These are phyloP conservation scores for Narcine bancroftii DNA, from an alignment of 2,113 vertebrate genomes.

Conservation along the genomic window DNA sequence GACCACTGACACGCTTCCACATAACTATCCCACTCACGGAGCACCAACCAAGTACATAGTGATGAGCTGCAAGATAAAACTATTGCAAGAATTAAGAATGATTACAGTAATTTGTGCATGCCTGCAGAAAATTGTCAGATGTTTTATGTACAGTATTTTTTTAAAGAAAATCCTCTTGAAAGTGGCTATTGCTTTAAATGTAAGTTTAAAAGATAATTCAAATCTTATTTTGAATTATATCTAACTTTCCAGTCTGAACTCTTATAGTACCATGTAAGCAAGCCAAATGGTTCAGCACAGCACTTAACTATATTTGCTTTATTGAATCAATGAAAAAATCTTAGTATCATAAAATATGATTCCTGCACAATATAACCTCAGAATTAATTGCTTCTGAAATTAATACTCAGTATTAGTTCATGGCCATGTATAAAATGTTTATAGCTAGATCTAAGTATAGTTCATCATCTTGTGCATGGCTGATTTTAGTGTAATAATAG, in stretches of 20 bases:
- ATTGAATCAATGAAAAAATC: background rate
- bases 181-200: background rate
- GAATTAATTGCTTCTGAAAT: conserved; percentile 17
- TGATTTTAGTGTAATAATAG: conserved; percentile 11
- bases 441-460: background rate
- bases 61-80: background rate
- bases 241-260: background rate
- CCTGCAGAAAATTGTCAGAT: background rate
- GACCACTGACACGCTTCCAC: background rate
- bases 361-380: background rate
- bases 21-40: background rate
- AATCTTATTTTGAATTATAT: background rate
- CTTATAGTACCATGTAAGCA: background rate
- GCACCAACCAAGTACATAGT: background rate
- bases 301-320: background rate
- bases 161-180: background rate
- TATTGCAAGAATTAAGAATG: background rate
- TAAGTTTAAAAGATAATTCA: background rate
- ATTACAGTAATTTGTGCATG: background rate
- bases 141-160: background rate
- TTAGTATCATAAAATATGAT: background rate
- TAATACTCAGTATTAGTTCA: conserved; percentile 11
- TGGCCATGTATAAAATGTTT: background rate
- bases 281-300: background rate
- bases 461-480: conserved; percentile 4